Evolutionary conservation across 2,113 vertebrate genomes (phyloP).

Genomic region (Oxyura jamaicensis): DNA sequence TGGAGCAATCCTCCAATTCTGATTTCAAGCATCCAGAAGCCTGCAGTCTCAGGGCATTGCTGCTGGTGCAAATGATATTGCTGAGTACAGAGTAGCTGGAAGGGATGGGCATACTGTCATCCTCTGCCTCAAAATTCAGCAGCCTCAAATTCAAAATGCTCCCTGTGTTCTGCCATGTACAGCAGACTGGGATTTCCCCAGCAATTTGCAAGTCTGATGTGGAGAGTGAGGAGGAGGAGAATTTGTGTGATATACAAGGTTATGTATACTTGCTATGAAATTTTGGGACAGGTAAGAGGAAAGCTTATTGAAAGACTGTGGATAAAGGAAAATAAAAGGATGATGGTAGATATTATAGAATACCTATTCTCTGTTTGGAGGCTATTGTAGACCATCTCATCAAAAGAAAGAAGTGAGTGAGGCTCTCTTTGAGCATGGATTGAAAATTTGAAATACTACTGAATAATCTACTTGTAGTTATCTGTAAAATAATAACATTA

Average conservation of each 20-base stretch:
- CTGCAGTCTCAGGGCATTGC: neutral
- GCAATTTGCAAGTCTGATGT: neutral
- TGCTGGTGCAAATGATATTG: neutral
- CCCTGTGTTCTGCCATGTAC: rapidly evolving
- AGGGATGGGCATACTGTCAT: neutral
- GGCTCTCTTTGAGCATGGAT: neutral
- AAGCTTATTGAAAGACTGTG: neutral
- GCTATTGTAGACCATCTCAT: neutral
- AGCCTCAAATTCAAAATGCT: neutral
- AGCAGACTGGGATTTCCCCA: neutral
- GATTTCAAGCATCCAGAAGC: neutral
- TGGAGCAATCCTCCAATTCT: neutral
- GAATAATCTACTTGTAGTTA: neutral
- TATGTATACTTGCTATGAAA: neutral
- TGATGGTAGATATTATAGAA: neutral
- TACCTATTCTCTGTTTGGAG: neutral
- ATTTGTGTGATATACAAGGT: neutral
- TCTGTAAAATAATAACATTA: neutral
- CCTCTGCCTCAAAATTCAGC: neutral
- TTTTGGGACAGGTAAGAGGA: neutral
- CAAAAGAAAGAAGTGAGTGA: neutral
- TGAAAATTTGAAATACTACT: neutral
- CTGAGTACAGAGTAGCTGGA: neutral
- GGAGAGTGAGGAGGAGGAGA: neutral
- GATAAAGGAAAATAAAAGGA: neutral